phyloP scores from a whole-genome alignment of 2,888 invertebrate species.

The Rhorus exstirpatorius region DNA sequence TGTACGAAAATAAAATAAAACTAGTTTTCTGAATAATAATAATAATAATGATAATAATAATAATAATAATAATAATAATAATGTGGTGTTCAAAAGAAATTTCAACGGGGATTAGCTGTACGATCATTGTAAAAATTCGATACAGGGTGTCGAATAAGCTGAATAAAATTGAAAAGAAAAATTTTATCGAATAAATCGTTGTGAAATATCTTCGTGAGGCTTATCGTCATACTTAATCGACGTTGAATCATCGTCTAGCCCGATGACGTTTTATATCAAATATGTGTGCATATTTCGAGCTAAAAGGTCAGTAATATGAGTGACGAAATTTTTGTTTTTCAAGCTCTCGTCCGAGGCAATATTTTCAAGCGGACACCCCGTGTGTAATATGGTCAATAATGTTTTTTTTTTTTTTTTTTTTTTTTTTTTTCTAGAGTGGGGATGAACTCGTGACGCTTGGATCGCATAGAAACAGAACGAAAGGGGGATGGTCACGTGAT shows the following conservation, averaged over 20 bases:
- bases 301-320: slow-evolving; percentile 44
- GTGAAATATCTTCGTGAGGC: neutral
- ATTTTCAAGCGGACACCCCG: slow-evolving; percentile 17
- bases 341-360: neutral
- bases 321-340: slow-evolving; percentile 6
- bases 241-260: neutral
- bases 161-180: neutral
- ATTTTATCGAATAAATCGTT: slow-evolving; percentile 1
- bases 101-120: neutral
- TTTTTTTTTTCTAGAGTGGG: too few relatives aligned
- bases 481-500: slow-evolving; percentile 77
- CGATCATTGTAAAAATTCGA: neutral
- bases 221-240: slow-evolving; percentile 9
- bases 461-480: slow-evolving; percentile 35
- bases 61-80: too few relatives aligned
- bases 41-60: too few relatives aligned
- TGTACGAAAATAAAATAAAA: too few relatives aligned
- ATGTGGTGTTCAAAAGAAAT: neutral
- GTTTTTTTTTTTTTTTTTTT: neutral
- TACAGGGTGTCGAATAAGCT: slow-evolving; percentile 21
- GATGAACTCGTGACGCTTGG: slow-evolving; percentile 68
- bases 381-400: slow-evolving; percentile 3
- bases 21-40: too few relatives aligned
- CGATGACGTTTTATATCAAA: slow-evolving; percentile 4
- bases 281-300: slow-evolving; percentile 1